Conservation (phyloP, 2,888 invertebrate genomes). For the Harpalus rubripes region DNA sequence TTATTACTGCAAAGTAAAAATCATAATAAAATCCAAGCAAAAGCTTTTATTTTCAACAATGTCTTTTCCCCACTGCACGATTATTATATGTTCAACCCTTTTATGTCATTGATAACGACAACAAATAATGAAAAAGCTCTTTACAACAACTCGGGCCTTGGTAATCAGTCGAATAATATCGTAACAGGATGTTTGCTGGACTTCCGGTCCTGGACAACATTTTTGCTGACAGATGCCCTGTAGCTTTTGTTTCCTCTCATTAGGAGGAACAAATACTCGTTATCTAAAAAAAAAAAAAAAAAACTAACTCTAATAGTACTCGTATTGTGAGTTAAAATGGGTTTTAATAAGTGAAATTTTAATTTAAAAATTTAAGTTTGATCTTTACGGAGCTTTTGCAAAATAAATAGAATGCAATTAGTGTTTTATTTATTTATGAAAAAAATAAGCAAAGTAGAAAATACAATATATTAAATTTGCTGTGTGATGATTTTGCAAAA, state of each 20-base stretch:
- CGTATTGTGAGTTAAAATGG: too few species aligned
- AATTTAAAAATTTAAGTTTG: too few species aligned
- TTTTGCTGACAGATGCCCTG: conserved; percentile 14
- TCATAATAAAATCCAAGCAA: conserved; percentile 9
- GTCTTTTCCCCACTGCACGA: neutral
- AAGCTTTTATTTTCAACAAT: conserved; percentile 25
- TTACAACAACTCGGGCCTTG: neutral
- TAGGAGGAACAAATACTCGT: neutral
- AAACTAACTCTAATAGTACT: too few species aligned
- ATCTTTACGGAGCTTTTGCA: too few species aligned
- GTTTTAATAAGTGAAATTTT: too few species aligned
- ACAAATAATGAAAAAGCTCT: neutral
- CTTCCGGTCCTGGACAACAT: conserved; percentile 41
- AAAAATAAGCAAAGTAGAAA: too few species aligned
- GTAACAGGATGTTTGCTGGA: conserved; percentile 15
- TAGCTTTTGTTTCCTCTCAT: neutral
- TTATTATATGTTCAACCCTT: conserved; percentile 3
- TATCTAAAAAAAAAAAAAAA: too few species aligned
- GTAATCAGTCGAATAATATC: conserved; percentile 18
- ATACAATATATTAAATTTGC: too few species aligned
- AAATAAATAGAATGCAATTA: too few species aligned
- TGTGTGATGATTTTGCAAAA: too few species aligned
- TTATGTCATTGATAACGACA: conserved; percentile 13
- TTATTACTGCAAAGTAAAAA: conserved; percentile 13
- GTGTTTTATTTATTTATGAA: too few species aligned